Conservation (phyloP, 1,140 invertebrate species). For the Macrobrachium nipponense region DNA sequence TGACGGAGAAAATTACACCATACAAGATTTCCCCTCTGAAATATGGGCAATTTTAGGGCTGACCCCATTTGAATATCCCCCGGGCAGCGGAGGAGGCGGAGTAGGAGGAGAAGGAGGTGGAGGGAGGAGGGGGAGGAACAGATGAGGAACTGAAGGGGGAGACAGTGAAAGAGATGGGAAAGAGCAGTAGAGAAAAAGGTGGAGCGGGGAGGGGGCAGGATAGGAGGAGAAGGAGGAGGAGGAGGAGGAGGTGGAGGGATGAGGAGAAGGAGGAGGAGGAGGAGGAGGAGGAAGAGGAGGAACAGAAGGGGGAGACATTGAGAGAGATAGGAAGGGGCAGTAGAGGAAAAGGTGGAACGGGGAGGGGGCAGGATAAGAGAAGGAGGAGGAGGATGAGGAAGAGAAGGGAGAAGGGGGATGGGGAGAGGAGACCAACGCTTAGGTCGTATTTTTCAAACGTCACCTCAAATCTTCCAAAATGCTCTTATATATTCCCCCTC, state of each 20-base stretch:
- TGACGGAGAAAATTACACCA: conserved; percentile 54
- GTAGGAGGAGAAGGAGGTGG: background rate
- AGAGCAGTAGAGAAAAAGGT: too few species aligned
- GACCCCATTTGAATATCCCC: conserved; percentile 55
- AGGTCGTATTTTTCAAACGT: conserved; percentile 31
- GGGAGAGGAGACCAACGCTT: background rate
- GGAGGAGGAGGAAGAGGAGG: background rate
- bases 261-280: too few species aligned
- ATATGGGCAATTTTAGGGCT: conserved; percentile 56
- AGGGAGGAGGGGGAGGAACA: too few species aligned
- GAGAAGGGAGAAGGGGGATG: background rate
- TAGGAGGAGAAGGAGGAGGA: background rate
- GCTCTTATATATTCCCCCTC: background rate
- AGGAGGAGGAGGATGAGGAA: background rate
- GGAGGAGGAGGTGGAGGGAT: too few species aligned
- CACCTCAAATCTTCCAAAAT: conserved; percentile 33
- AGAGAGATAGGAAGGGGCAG: too few species aligned
- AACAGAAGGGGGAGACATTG: background rate
- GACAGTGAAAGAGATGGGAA: too few species aligned
- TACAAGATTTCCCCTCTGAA: conserved; percentile 57
- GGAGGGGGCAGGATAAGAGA: too few species aligned
- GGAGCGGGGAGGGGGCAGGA: background rate
- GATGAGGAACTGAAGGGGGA: too few species aligned
- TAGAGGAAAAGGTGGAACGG: too few species aligned
- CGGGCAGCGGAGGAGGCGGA: conserved; percentile 1